phyloP scores from a whole-genome alignment of 2,113 vertebrate species.

The Paralichthys olivaceus region DNA sequence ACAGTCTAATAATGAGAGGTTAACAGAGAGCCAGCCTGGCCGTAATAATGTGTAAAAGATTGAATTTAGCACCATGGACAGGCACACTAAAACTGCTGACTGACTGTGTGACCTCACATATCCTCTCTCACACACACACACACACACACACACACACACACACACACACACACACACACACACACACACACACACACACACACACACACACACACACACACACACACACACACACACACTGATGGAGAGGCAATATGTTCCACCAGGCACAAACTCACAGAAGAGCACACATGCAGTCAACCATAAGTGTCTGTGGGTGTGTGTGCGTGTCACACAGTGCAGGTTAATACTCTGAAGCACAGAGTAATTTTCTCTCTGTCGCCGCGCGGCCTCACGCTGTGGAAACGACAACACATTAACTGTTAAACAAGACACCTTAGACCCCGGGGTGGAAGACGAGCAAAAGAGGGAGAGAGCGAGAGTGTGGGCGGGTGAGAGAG shows the following conservation, averaged over 20 bases:
- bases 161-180: conserved; percentile 48
- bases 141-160: conserved; percentile 51
- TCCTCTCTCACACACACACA: conserved; percentile 27
- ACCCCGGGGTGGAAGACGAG: conserved; percentile 49
- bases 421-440: conserved; percentile 79
- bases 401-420: conserved; percentile 76
- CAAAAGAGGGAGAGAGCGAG: conserved; percentile 14
- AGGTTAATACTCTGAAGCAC: conserved; percentile 71
- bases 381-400: conserved; percentile 59
- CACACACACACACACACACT: conserved; percentile 49
- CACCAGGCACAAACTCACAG: conserved; percentile 50
- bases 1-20: conserved; percentile 68
- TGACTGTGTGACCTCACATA: conserved; percentile 68
- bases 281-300: conserved; percentile 48
- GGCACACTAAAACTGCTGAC: conserved; percentile 72
- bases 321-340: conserved; percentile 48
- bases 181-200: neutral
- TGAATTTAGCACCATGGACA: conserved; percentile 74
- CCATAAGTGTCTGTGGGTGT: conserved; percentile 37
- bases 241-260: conserved; percentile 66
- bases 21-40: conserved; percentile 62
- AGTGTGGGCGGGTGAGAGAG: conserved; percentile 17
- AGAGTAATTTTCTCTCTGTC: conserved; percentile 73
- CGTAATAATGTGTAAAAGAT: conserved; percentile 77
- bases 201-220: conserved; percentile 30